phyloP scores from a whole-genome alignment of 2,888 invertebrate genomes.

The Dynastes hyllus region DNA sequence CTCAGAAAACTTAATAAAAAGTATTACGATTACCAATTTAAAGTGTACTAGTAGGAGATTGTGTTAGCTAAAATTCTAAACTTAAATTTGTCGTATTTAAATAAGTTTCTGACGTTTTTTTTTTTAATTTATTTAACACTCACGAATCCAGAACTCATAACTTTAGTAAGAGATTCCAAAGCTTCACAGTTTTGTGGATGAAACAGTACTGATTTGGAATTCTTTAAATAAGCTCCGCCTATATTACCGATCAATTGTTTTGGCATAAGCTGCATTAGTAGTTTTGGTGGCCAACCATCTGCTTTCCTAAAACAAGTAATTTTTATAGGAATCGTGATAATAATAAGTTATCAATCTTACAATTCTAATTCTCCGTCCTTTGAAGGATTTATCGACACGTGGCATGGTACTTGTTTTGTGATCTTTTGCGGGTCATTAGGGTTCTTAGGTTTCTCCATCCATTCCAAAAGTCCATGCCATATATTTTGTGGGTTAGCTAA shows the following conservation, averaged over 20 bases:
- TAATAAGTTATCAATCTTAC: conserved; percentile 66
- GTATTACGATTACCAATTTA: no score
- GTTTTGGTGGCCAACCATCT: conserved; percentile 93
- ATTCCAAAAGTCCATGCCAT: conserved; percentile 85
- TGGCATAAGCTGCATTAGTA: conserved; percentile 96
- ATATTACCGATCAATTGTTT: conserved; percentile 93
- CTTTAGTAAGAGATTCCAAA: conserved; percentile 89
- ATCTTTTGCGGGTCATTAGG: conserved; percentile 85
- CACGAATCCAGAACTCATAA: conserved; percentile 94
- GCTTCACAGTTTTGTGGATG: conserved; percentile 91
- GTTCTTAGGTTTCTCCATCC: conserved; percentile 92
- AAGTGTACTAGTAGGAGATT: not conserved
- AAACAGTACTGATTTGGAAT: conserved; percentile 94
- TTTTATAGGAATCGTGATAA: not conserved
- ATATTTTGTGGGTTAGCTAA: conserved; percentile 74
- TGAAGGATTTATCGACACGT: conserved; percentile 80
- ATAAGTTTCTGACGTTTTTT: not conserved
- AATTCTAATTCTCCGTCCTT: conserved; percentile 93
- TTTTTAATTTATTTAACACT: conserved; percentile 69
- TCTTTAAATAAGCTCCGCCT: conserved; percentile 90
- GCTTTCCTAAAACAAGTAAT: conserved; percentile 77
- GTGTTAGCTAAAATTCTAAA: conserved; percentile 4
- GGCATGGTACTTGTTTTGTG: conserved; percentile 83
- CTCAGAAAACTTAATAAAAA: no score
- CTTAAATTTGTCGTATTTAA: conserved; percentile 12